Conservation (phyloP, 1,140 invertebrate species). For the Heliconius hewitsoni region DNA sequence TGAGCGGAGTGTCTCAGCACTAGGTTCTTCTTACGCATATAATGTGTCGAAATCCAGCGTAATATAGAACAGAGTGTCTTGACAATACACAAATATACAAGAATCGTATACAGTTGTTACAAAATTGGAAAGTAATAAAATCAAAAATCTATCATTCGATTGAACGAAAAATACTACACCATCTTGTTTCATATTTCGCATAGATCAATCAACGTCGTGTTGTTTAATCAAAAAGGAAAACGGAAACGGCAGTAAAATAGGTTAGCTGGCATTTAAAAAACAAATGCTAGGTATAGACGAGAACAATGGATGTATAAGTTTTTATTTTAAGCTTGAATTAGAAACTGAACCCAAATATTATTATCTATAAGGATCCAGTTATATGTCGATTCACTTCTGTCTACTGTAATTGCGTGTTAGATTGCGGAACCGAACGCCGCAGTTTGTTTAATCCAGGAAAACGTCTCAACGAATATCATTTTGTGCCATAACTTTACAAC, state of each 20-base stretch:
- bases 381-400: too few species aligned
- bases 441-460: too few species aligned
- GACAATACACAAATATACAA: too few species aligned
- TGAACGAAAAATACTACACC: constrained; percentile 8
- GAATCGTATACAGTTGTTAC: not conserved
- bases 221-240: constrained; percentile 44
- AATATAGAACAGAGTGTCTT: too few species aligned
- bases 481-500: too few species aligned
- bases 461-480: too few species aligned
- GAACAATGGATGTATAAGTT: not conserved
- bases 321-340: not conserved
- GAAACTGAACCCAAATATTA: not conserved
- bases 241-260: constrained; percentile 24
- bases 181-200: constrained; percentile 44
- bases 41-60: too few species aligned
- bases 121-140: constrained; percentile 27
- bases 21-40: too few species aligned
- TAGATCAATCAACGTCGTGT: constrained; percentile 48
- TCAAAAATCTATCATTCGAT: constrained; percentile 25
- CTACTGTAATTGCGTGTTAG: too few species aligned
- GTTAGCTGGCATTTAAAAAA: constrained; percentile 5
- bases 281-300: not conserved
- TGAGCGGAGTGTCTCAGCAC: too few species aligned
- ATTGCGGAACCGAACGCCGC: too few species aligned
- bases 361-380: too few species aligned